phyloP scores from a whole-genome alignment of 2,888 invertebrate species.

The Chouioia cunea region DNA sequence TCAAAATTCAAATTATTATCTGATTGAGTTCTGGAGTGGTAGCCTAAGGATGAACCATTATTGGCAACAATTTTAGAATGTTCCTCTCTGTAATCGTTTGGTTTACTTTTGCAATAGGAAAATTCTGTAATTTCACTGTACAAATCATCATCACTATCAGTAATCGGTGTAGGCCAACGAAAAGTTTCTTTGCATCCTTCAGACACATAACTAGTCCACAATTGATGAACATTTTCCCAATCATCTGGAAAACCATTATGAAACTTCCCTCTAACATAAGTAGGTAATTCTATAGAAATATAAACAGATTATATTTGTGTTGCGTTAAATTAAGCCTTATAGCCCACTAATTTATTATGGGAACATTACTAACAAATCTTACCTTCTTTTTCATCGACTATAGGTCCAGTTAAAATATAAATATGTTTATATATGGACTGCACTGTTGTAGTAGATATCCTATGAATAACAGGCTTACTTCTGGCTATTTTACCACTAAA shows the following conservation, averaged over 20 bases:
- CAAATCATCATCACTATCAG: constrained; percentile 63
- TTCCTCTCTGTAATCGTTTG: not conserved
- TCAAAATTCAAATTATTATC: constrained; percentile 23
- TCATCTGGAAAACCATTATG: constrained; percentile 65
- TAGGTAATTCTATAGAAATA: constrained; percentile 57
- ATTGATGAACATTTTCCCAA: constrained; percentile 61
- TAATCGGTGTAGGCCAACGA: constrained; percentile 62
- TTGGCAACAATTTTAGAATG: constrained; percentile 7
- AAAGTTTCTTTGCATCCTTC: constrained; percentile 54
- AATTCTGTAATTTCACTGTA: constrained; percentile 57
- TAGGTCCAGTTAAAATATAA: constrained; percentile 58
- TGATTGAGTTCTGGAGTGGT: constrained; percentile 23
- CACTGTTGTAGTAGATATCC: constrained; percentile 53
- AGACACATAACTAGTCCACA: constrained; percentile 59
- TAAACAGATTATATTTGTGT: constrained; percentile 5
- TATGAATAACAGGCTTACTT: constrained; percentile 60
- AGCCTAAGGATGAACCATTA: constrained; percentile 21
- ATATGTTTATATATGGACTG: constrained; percentile 56
- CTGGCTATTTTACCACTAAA: constrained; percentile 55
- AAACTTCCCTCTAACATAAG: constrained; percentile 62
- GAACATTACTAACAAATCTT: constrained; percentile 21
- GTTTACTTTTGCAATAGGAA: constrained; percentile 23
- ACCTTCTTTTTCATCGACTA: constrained; percentile 59
- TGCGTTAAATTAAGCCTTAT: not conserved
- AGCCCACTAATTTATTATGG: too few species aligned